These are phyloP conservation scores for Oryzias sinensis DNA, from an alignment of 2,797 vertebrate genomes.

Conservation along the genomic window DNA sequence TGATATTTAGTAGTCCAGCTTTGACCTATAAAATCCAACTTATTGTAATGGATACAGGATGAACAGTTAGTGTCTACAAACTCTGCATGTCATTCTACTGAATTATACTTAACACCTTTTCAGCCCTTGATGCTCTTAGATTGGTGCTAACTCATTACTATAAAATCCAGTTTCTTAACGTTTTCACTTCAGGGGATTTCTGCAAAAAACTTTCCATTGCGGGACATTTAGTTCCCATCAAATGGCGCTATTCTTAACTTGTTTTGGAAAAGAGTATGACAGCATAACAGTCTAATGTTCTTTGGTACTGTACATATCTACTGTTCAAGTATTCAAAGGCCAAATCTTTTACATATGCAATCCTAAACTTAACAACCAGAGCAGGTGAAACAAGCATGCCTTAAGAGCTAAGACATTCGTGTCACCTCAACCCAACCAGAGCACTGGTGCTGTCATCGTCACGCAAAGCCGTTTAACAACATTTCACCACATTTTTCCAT, in stretches of 20 bases:
- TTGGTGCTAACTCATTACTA: constrained; percentile 70
- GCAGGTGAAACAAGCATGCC: constrained; percentile 72
- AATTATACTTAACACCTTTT: constrained; percentile 35
- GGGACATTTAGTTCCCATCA: constrained; percentile 26
- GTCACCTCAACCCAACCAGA: constrained; percentile 55
- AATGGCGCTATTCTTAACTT: constrained; percentile 23
- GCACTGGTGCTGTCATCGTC: constrained; percentile 64
- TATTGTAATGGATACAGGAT: constrained; percentile 34
- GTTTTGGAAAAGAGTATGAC: constrained; percentile 71
- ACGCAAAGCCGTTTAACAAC: background rate
- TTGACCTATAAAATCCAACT: constrained; percentile 27
- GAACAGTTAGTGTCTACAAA: constrained; percentile 17
- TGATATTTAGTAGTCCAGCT: constrained; percentile 24
- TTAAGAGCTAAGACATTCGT: constrained; percentile 64
- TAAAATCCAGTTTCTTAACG: constrained; percentile 35
- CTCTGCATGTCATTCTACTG: constrained; percentile 32
- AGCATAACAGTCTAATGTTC: constrained; percentile 51
- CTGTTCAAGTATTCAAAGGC: constrained; percentile 45
- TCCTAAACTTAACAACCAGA: constrained; percentile 54
- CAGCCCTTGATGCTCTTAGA: constrained; percentile 59
- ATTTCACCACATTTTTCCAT: constrained; percentile 11
- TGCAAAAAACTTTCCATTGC: constrained; percentile 36
- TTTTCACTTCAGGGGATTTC: constrained; percentile 66
- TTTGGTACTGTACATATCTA: constrained; percentile 52
- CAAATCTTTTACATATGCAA: constrained; percentile 74